Percentiles rank a stretch among this genome's conserved stretches.
These are phyloP conservation scores for Neomorphus geoffroyi DNA, from an alignment of 2,797 vertebrate genomes.

Conservation along the genomic window DNA sequence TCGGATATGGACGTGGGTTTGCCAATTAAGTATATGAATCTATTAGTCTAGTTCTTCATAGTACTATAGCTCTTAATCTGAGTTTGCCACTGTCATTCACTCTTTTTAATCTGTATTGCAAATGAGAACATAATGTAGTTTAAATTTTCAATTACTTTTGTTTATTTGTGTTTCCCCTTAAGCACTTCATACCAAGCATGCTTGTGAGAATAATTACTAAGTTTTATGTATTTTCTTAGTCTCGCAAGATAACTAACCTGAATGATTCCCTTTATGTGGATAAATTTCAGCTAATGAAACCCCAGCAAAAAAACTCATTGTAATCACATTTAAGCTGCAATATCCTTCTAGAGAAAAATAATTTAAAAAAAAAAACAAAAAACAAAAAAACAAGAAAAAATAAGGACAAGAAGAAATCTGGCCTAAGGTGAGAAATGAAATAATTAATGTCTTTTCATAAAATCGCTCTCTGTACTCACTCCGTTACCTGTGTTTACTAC, in stretches of 20 bases:
- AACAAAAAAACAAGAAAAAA: too few relatives aligned
- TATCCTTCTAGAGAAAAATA: not conserved
- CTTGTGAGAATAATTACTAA: not conserved
- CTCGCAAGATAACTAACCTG: not conserved
- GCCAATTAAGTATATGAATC: not conserved
- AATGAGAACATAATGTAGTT: not conserved
- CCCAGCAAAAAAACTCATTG: not conserved
- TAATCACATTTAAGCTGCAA: not conserved
- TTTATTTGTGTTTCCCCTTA: conserved; percentile 4
- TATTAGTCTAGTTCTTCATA: not conserved
- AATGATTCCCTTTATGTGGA: not conserved
- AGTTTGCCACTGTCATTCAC: not conserved
- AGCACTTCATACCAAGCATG: not conserved
- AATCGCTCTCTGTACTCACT: not conserved
- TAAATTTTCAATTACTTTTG: not conserved
- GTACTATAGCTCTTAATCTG: not conserved
- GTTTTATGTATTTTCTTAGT: not conserved
- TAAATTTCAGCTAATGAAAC: not conserved
- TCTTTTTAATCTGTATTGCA: not conserved
- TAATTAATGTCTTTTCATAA: not conserved
- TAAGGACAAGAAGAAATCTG: not conserved
- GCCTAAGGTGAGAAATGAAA: not conserved
- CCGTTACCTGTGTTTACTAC: not conserved
- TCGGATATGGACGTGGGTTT: not conserved
- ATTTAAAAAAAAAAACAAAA: not conserved